Conservation (phyloP, 2,797 vertebrate genomes). For the Crocodylus rhombifer region DNA sequence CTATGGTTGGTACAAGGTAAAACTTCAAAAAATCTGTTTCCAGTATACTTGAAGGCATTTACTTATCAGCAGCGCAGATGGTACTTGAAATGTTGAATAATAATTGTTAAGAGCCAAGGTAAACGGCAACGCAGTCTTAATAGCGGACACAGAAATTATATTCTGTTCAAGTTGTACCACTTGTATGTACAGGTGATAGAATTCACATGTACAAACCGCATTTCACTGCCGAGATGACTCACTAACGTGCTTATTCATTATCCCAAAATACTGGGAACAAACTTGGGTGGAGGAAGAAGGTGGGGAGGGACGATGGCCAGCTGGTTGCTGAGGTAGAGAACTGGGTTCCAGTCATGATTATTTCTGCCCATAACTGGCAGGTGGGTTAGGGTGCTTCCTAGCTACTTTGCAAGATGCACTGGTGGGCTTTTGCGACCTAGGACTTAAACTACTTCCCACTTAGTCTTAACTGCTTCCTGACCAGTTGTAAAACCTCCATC, state of each 20-base stretch:
- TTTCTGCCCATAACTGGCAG: background rate
- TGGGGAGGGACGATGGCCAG: background rate
- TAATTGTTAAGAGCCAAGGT: slow-evolving; percentile 69
- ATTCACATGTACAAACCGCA: slow-evolving; percentile 19
- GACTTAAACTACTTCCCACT: background rate
- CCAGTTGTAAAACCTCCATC: background rate
- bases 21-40: slow-evolving; percentile 74
- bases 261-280: background rate
- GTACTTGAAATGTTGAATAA: slow-evolving; percentile 75
- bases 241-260: background rate
- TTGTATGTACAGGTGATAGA: slow-evolving; percentile 22
- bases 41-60: slow-evolving; percentile 73
- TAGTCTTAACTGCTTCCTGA: background rate
- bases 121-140: slow-evolving; percentile 47
- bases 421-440: background rate
- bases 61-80: slow-evolving; percentile 79
- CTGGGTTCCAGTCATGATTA: background rate
- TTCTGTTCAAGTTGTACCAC: background rate
- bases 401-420: background rate
- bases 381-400: background rate
- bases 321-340: background rate
- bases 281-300: too few relatives aligned
- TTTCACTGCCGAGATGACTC: background rate
- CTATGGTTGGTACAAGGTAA: slow-evolving; percentile 45
- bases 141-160: slow-evolving; percentile 27